Evolutionary conservation across 2,888 invertebrate species (phyloP).

Genomic region (Smittia aterrima): DNA sequence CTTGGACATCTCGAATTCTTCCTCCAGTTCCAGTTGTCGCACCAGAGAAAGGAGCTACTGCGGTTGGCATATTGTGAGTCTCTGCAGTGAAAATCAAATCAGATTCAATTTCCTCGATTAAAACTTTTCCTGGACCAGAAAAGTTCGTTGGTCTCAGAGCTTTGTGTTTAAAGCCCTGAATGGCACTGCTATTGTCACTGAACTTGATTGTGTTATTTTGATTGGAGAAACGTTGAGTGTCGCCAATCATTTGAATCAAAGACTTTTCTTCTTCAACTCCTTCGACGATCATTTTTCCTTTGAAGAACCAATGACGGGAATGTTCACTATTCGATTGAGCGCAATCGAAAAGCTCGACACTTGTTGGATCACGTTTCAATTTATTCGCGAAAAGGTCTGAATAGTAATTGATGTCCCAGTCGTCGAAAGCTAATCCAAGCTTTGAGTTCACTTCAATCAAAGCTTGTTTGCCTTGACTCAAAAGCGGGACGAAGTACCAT

Average conservation of each 20-base stretch:
- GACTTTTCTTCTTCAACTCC: conserved; percentile 72
- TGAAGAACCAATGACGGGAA: conserved; percentile 98
- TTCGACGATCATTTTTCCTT: conserved; percentile 83
- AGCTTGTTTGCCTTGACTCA: conserved; percentile 72
- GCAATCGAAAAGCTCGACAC: conserved; percentile 95
- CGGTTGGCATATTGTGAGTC: conserved; percentile 98
- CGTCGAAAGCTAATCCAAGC: conserved; percentile 86
- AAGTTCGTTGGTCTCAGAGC: conserved; percentile 65
- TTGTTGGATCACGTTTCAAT: conserved; percentile 88
- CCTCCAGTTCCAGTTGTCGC: conserved; percentile 98
- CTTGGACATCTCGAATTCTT: conserved; percentile 90
- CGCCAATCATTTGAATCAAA: conserved; percentile 88
- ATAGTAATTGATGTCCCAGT: conserved; percentile 90
- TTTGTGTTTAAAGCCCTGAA: conserved; percentile 73
- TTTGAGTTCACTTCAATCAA: conserved; percentile 76
- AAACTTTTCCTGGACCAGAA: conserved; percentile 61
- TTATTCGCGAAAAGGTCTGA: conserved; percentile 79
- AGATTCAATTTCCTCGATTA: conserved; percentile 61
- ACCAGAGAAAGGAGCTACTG: conserved; percentile 96
- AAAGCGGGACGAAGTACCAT: conserved; percentile 82
- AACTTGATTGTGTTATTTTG: conserved; percentile 95
- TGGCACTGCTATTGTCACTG: conserved; percentile 95
- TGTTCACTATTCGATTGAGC: conserved; percentile 99
- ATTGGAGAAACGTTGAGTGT: conserved; percentile 82
- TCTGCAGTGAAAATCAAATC: conserved; percentile 98